Percentiles rank a stretch among this genome's conserved stretches.
Evolutionary conservation across 1,140 invertebrate species (phyloP).

Genomic region (Nasonia longicornis): DNA sequence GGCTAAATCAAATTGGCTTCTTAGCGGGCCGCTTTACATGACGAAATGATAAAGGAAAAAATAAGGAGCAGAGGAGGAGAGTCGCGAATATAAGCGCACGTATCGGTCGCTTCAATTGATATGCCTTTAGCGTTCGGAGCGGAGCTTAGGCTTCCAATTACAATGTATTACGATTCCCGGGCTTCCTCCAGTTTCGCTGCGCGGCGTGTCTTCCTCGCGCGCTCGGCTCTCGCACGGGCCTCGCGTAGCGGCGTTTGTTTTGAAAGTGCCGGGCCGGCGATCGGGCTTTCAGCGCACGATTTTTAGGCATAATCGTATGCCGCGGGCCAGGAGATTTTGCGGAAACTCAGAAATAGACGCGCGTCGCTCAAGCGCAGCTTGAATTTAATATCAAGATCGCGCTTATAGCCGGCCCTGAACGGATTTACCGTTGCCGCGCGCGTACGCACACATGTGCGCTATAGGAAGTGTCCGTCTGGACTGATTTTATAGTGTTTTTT

Average conservation of each 20-base stretch:
- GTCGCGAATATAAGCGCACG: neutral
- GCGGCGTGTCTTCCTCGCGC: neutral
- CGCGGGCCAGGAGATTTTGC: constrained; percentile 20
- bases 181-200: neutral
- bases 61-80: neutral
- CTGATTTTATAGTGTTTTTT: constrained; percentile 50
- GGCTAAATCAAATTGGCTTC: constrained; percentile 3
- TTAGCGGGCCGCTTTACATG: neutral
- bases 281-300: constrained; percentile 33
- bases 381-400: constrained; percentile 41
- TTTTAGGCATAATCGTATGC: constrained; percentile 38
- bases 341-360: constrained; percentile 40
- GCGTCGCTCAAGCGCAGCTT: constrained; percentile 23
- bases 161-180: constrained; percentile 32
- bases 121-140: constrained; percentile 13
- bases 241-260: constrained; percentile 10
- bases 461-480: constrained; percentile 24
- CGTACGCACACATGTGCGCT: neutral
- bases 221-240: neutral
- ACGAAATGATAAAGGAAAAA: neutral
- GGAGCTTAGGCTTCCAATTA: constrained; percentile 27
- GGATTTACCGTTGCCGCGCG: constrained; percentile 42
- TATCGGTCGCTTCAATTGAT: constrained; percentile 21
- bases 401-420: constrained; percentile 29
- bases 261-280: neutral